Percentiles rank a stretch among this genome's conserved stretches.
These are phyloP conservation scores for Donacobius atricapilla DNA, from an alignment of 2,113 vertebrate genomes.

Conservation along the genomic window DNA sequence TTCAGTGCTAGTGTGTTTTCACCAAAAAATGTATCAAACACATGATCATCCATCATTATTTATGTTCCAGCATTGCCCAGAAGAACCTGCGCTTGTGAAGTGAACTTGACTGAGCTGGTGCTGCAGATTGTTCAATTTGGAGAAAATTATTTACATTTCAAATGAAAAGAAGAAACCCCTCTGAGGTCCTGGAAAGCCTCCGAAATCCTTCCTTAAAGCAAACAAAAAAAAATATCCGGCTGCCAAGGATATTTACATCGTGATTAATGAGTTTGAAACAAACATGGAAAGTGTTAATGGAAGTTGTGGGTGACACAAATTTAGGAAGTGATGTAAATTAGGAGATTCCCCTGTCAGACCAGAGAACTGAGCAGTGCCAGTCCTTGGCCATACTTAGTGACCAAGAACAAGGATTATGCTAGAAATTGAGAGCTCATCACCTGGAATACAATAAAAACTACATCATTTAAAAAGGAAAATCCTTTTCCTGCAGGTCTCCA, in stretches of 20 bases:
- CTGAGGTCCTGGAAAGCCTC: neutral
- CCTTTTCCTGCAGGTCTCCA: neutral
- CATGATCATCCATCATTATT: neutral
- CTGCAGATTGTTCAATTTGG: neutral
- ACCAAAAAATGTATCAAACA: neutral
- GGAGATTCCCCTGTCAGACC: neutral
- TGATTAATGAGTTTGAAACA: neutral
- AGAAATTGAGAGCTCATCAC: neutral
- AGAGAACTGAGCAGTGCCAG: neutral
- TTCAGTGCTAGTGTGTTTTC: neutral
- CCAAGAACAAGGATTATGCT: neutral
- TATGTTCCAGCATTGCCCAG: neutral
- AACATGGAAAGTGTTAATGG: neutral
- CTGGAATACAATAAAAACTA: neutral
- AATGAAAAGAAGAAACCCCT: neutral
- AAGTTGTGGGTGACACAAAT: neutral
- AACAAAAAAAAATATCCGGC: neutral
- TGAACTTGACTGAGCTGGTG: neutral
- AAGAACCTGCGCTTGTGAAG: neutral
- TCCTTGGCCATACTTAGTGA: neutral
- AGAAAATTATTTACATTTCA: constrained; percentile 25
- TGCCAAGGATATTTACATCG: neutral
- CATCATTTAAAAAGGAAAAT: neutral
- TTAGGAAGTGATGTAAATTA: neutral
- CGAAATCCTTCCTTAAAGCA: neutral